These are phyloP conservation scores for Jaculus jaculus DNA, from an alignment of 2,113 vertebrate species.

Conservation along the genomic window DNA sequence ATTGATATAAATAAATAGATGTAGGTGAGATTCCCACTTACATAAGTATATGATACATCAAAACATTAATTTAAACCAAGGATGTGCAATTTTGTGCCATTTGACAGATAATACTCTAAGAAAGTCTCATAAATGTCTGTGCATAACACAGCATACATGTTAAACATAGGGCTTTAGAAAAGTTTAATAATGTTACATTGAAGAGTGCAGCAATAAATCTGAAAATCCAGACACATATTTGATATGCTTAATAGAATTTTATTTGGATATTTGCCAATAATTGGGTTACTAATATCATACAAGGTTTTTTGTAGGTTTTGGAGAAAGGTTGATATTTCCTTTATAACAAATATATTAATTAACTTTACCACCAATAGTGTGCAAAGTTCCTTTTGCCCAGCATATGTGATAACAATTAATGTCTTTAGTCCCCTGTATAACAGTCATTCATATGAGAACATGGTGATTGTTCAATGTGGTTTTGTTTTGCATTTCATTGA, in stretches of 20 bases:
- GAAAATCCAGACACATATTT: background rate
- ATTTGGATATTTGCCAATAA: background rate
- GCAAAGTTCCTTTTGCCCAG: background rate
- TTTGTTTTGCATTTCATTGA: background rate
- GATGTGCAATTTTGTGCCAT: background rate
- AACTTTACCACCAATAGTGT: background rate
- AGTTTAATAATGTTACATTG: background rate
- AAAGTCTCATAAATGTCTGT: constrained; percentile 32
- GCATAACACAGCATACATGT: background rate
- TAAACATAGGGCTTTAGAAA: background rate
- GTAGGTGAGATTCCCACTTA: background rate
- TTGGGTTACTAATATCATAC: background rate
- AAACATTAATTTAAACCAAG: constrained; percentile 13
- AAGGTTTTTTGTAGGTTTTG: background rate
- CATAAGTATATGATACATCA: background rate
- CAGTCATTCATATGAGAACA: background rate
- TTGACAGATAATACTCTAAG: background rate
- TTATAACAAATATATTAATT: background rate
- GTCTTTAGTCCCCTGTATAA: background rate
- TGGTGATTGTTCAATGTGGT: background rate
- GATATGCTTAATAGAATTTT: background rate
- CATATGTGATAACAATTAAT: background rate
- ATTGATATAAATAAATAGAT: constrained; percentile 7
- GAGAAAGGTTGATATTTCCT: background rate
- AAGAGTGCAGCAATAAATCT: background rate